Evolutionary conservation across 53 echinoderm and acorn worm species (phyloP), one percentile per base, ranked within the genome.

Genomic region (Crossaster papposus): DNA sequence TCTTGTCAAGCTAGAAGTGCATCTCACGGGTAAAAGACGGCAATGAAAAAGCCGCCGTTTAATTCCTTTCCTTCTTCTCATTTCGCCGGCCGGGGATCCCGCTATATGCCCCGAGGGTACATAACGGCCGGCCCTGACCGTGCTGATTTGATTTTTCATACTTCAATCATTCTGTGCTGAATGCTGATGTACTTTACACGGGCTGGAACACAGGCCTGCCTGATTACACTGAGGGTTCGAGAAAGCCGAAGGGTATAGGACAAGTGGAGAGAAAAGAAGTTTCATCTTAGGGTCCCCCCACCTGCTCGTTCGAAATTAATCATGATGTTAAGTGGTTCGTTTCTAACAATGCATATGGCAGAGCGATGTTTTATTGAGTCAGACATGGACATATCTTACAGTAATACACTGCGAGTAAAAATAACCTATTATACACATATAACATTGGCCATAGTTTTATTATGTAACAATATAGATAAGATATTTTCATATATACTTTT

Each of bases 131-230:
- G 63, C 81, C 51, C 81, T 81, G 81, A 81, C 63, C 63, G 9
- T 18, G 28, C 34, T 81, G 81, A 64, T 81, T 81, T 35, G 64
- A 81, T 81, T 81, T 81, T 36, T 81, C 64, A 81, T 81, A 79
- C 79, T 17, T 79, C 79, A 32, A 54, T 79, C 54, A 54, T 79
- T 79, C 54, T 31, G 12, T 51, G 2, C 72, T 33, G 52, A 36
- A 26, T 51, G n/a, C n/a, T 51, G 9, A 44, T 26, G 51, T n/a
- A n/a, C 14, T 78, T 37, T 50, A 37, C 78, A 14, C 24, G 26
- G 34, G 44, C 14, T 14, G 78, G 50, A n/a, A 78, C 37, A 7
- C 53, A 79, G 22, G 51, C 79, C 52, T 79, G 79, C 28, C 54
- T 79, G 79, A 79, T 79, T 79, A 30, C 79, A 79, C 51, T 79